Evolutionary conservation across 2,797 vertebrate species (phyloP).

Genomic region (Sandelia bainsii): DNA sequence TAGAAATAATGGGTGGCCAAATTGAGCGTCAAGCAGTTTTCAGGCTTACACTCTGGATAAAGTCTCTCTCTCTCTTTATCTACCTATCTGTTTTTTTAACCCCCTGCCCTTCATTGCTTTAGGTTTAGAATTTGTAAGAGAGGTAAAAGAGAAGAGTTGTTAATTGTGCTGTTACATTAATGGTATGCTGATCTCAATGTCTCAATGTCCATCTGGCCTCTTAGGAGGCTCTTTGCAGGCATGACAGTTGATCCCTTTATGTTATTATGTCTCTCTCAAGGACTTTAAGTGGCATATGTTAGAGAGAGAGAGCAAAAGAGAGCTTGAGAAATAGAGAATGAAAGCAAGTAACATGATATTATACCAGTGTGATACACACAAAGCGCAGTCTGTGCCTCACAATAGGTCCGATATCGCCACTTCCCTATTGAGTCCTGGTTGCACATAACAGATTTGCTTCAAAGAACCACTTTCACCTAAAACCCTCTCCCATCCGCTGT

Average conservation of each 20-base stretch:
- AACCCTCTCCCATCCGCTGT: slow-evolving; percentile 33
- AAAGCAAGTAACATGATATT: slow-evolving; percentile 68
- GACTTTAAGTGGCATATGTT: slow-evolving; percentile 67
- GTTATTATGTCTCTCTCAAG: slow-evolving; percentile 63
- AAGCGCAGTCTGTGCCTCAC: slow-evolving; percentile 69
- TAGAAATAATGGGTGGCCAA: slow-evolving; percentile 18
- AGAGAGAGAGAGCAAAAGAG: slow-evolving; percentile 30
- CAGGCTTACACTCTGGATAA: slow-evolving; percentile 10
- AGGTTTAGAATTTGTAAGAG: slow-evolving; percentile 21
- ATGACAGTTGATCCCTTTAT: slow-evolving; percentile 67
- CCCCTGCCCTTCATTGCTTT: background rate
- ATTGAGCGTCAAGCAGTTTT: slow-evolving; percentile 32
- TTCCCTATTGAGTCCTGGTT: slow-evolving; percentile 56
- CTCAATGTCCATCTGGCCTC: slow-evolving; percentile 51
- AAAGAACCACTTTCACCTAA: slow-evolving; percentile 58
- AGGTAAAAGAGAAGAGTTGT: slow-evolving; percentile 35
- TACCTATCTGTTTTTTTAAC: slow-evolving; percentile 17
- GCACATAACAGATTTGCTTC: slow-evolving; percentile 63
- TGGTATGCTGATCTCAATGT: slow-evolving; percentile 48
- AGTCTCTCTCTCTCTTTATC: slow-evolving; percentile 3
- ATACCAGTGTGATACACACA: slow-evolving; percentile 69
- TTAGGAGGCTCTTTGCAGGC: slow-evolving; percentile 53
- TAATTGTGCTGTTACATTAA: slow-evolving; percentile 59
- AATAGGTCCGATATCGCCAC: slow-evolving; percentile 62
- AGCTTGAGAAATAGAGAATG: slow-evolving; percentile 55